Conservation (phyloP, 2,888 invertebrate species). For the Raillietiella orientalis region DNA sequence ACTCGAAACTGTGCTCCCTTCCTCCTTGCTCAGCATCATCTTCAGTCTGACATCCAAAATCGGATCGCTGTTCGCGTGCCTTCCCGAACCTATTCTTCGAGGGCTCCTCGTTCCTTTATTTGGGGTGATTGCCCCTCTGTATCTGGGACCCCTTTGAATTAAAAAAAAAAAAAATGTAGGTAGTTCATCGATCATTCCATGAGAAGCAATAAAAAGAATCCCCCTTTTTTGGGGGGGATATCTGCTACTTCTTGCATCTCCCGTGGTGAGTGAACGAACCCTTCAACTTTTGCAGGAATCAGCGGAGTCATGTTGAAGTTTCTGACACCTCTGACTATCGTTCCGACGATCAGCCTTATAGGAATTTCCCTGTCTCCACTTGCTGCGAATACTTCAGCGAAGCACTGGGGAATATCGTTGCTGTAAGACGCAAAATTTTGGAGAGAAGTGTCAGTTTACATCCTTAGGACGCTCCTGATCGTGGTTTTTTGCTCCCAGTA, state of each 20-base stretch:
- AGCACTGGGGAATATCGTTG: constrained; percentile 49
- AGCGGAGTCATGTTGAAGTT: constrained; percentile 35
- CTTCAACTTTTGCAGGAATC: constrained; percentile 19
- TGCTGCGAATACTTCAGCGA: constrained; percentile 41
- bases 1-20: too few species aligned
- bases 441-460: too few species aligned
- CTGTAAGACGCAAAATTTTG: constrained; percentile 28
- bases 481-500: constrained; percentile 47
- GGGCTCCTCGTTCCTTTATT: constrained; percentile 53
- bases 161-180: too few species aligned
- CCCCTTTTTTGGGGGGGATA: too few species aligned
- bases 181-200: too few species aligned
- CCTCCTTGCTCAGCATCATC: constrained; percentile 33
- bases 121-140: constrained; percentile 35
- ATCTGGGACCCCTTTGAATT: neutral
- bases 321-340: constrained; percentile 51
- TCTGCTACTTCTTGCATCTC: too few species aligned
- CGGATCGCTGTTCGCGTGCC: constrained; percentile 41
- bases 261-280: neutral
- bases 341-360: constrained; percentile 47
- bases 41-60: constrained; percentile 41
- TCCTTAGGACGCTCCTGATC: constrained; percentile 30
- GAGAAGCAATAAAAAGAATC: too few species aligned
- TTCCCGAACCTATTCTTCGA: constrained; percentile 44
- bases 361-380: constrained; percentile 50